Conservation (phyloP, 2,113 vertebrate species). For the Pluvialis apricaria region DNA sequence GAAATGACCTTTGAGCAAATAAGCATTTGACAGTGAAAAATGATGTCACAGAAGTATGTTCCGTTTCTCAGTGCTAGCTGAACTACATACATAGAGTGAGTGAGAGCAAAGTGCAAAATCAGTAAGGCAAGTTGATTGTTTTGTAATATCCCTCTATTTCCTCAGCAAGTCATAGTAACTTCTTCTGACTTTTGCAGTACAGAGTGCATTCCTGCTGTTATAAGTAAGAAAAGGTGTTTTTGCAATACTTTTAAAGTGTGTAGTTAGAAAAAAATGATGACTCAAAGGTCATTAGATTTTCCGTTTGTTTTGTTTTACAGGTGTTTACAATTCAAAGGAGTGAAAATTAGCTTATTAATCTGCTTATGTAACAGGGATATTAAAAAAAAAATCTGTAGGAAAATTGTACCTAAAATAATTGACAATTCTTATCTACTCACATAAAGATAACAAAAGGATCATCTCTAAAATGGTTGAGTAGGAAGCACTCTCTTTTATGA, state of each 20-base stretch:
- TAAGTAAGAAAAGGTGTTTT: constrained; percentile 1
- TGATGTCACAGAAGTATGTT: background rate
- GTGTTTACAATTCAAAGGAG: background rate
- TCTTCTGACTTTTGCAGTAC: constrained; percentile 10
- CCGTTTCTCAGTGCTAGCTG: background rate
- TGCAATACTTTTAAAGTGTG: background rate
- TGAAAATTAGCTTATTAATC: background rate
- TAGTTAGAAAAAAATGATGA: background rate
- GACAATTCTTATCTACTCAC: background rate
- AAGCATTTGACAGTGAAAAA: background rate
- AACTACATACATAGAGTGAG: background rate
- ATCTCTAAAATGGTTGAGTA: background rate
- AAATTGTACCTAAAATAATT: background rate
- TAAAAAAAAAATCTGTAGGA: background rate
- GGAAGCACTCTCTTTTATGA: background rate
- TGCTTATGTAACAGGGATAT: background rate
- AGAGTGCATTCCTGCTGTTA: background rate
- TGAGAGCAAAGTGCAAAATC: constrained; percentile 20
- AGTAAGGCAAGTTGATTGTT: constrained; percentile 56
- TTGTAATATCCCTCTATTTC: constrained; percentile 46
- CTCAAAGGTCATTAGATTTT: background rate
- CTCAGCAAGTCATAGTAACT: constrained; percentile 37
- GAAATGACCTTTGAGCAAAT: constrained; percentile 22
- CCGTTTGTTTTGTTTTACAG: background rate
- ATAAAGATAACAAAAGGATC: background rate